Evolutionary conservation across 2,797 vertebrate genomes (phyloP), one percentile per base, ranked within the genome.

Genomic region (Microctenopoma lineatum): DNA sequence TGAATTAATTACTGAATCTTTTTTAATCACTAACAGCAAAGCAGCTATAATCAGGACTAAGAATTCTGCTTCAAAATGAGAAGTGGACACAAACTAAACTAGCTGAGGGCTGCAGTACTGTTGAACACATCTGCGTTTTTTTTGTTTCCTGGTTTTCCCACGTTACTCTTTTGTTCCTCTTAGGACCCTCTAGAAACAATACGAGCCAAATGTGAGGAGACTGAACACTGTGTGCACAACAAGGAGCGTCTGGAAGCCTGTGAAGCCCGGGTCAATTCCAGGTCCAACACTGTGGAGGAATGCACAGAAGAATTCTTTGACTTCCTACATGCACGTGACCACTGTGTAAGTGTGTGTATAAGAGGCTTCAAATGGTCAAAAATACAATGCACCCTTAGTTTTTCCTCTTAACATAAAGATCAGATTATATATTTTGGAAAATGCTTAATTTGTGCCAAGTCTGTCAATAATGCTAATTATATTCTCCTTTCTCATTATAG

Each of bases 231-330:
- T 36, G 90, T 79, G 29, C 95, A 97, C 89, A 81, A 89, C 1
- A 93, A 80, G 73, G 94, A 96, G 84, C 90, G 66, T 32, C 91
- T 98, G 75, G 95, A 96, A 72, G 11, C 70, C 5, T 98, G 97
- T 34, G 92, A 94, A 7, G 75, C 90, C 0, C 88, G 96, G 3
- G 95, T 98, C 6, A 70, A 85, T 46, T 95, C 96, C 26, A 90
- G 92, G 53, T 94, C 95, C 59, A 46, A 73, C 8, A 97, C 96
- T 0, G 48, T 52, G 10, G 96, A 98, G 76, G 93, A 96, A 4
- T 98, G 97, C 83, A 96, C 96, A 0, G 96, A 98, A 84, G 96
- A 98, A 85, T 95, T 98, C 2, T 96, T 98, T 44, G 96, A 98
- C 71, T 97, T 98, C 74, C 84, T 98, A 74, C 96, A 97, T 4